Percentiles rank a stretch among this genome's conserved stretches.
These are phyloP conservation scores for Lampris megalopsis DNA, from an alignment of 2,113 vertebrate genomes.

Conservation along the genomic window DNA sequence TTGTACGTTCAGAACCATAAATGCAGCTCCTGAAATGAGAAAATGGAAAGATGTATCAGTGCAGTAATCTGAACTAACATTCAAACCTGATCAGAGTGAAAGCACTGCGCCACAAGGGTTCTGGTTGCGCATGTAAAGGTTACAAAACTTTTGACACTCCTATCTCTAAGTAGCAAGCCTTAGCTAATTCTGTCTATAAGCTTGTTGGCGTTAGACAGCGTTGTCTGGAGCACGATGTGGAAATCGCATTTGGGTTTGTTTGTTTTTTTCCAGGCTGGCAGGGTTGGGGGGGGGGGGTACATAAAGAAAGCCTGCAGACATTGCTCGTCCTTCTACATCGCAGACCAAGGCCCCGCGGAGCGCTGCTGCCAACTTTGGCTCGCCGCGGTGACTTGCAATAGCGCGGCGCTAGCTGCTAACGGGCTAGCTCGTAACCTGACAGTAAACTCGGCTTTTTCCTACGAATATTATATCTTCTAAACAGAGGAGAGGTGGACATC, in stretches of 20 bases:
- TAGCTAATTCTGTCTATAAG: constrained; percentile 2
- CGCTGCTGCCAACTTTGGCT: constrained; percentile 56
- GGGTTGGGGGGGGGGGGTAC: fast-evolving
- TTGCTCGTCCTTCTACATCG: not conserved
- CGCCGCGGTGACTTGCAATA: constrained; percentile 22
- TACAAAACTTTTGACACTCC: not conserved
- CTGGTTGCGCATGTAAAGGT: not conserved
- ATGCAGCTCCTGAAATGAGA: constrained; percentile 14
- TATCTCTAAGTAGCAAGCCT: not conserved
- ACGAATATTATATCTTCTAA: fast-evolving
- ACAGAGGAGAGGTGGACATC: not conserved
- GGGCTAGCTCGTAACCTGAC: constrained; percentile 22
- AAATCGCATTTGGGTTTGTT: not conserved
- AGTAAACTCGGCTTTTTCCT: not conserved
- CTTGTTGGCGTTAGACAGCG: constrained; percentile 61
- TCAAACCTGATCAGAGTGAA: not conserved
- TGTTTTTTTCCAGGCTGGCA: fast-evolving
- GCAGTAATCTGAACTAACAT: not conserved
- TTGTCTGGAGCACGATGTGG: constrained; percentile 49
- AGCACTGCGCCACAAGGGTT: not conserved
- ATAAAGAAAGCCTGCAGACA: not conserved
- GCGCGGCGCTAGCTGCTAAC: constrained; percentile 38
- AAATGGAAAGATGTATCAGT: not conserved
- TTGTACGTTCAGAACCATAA: constrained; percentile 4
- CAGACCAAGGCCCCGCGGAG: constrained; percentile 27